phyloP scores from a whole-genome alignment of 2,113 vertebrate species.

The Ptyas mucosa region DNA sequence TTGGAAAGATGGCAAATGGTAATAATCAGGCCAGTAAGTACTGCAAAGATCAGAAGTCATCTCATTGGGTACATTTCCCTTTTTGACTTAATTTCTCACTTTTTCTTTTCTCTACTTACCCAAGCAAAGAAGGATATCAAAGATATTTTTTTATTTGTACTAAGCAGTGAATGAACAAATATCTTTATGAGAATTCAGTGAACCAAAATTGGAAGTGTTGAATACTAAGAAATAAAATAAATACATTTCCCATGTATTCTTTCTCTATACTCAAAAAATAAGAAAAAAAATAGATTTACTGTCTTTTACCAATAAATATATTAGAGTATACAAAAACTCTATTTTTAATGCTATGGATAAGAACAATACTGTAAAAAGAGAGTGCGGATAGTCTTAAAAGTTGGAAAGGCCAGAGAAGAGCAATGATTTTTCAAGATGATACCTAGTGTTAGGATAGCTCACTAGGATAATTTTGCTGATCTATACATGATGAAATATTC shows the following conservation, averaged over 20 bases:
- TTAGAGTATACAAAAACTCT: not conserved
- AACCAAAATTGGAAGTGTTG: not conserved
- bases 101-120: not conserved
- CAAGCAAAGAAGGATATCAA: not conserved
- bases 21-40: not conserved
- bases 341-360: not conserved
- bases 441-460: not conserved
- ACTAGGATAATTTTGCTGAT: not conserved
- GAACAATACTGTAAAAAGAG: not conserved
- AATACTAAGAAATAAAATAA: not conserved
- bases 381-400: not conserved
- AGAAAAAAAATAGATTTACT: not conserved
- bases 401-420: not conserved
- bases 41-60: not conserved
- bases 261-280: not conserved
- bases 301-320: not conserved
- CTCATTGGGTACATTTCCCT: not conserved
- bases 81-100: not conserved
- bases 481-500: not conserved
- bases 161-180: not conserved
- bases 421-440: not conserved
- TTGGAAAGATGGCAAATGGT: not conserved
- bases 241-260: not conserved
- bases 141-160: not conserved
- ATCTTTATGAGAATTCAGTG: not conserved